Percentiles rank a stretch among this genome's conserved stretches.
Evolutionary conservation across 2,888 invertebrate genomes (phyloP).

Genomic region (Pollenia amentaria): DNA sequence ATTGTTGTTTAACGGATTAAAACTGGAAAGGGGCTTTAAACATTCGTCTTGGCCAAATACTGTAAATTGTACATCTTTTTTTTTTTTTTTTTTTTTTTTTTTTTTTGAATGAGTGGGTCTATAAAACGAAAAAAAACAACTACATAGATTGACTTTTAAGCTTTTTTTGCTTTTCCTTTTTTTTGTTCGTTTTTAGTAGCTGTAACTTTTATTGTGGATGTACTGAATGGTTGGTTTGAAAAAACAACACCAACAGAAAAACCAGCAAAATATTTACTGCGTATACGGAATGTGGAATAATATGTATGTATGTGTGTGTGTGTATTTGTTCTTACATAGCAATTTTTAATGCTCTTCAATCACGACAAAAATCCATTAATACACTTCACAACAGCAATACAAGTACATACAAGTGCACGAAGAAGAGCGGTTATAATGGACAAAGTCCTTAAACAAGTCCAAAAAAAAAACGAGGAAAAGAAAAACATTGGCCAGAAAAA

Average conservation of each 20-base stretch:
- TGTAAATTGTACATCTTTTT: background rate
- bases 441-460: slow-evolving; percentile 17
- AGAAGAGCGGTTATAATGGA: slow-evolving; percentile 36
- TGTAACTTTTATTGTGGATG: slow-evolving; percentile 50
- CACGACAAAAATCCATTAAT: slow-evolving; percentile 77
- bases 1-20: background rate
- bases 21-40: background rate
- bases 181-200: slow-evolving; percentile 33
- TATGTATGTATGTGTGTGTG: slow-evolving; percentile 9
- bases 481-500: slow-evolving; percentile 37
- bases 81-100: too few relatives aligned
- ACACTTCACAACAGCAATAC: slow-evolving; percentile 74
- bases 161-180: slow-evolving; percentile 21
- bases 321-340: slow-evolving; percentile 47
- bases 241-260: slow-evolving; percentile 37
- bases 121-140: slow-evolving; percentile 48
- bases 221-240: slow-evolving; percentile 36
- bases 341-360: slow-evolving; percentile 74
- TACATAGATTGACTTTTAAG: slow-evolving; percentile 62
- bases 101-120: background rate
- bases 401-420: slow-evolving; percentile 24
- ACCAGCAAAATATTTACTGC: slow-evolving; percentile 58
- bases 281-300: slow-evolving; percentile 15
- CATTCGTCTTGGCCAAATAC: slow-evolving; percentile 10
- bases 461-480: background rate